These are phyloP conservation scores for Coptotermes formosanus DNA, from an alignment of 1,140 invertebrate species.

Conservation along the genomic window DNA sequence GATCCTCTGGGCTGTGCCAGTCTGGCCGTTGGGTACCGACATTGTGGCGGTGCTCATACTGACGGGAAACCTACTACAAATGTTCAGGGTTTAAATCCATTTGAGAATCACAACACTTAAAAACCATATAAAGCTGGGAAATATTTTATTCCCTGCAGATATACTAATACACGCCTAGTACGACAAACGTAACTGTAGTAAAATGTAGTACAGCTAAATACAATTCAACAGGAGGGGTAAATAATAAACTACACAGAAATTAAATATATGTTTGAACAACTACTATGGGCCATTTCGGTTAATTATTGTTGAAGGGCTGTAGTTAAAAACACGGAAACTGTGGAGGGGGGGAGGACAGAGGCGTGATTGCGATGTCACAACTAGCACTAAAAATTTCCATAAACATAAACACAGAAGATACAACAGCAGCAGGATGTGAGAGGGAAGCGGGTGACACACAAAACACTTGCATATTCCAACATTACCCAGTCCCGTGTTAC, in stretches of 20 bases:
- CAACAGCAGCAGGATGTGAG: not conserved
- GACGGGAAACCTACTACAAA: too few species aligned
- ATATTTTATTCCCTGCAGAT: not conserved
- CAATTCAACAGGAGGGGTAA: not conserved
- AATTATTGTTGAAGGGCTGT: not conserved
- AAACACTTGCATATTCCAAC: not conserved
- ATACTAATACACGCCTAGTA: not conserved
- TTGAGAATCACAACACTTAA: not conserved
- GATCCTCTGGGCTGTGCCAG: too few species aligned
- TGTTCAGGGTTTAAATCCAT: too few species aligned
- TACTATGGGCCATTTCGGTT: not conserved
- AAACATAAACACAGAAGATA: not conserved
- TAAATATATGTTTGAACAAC: not conserved
- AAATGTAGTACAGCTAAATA: slow-evolving; percentile 4
- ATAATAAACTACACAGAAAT: not conserved
- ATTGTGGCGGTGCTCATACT: too few species aligned
- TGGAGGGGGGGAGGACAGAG: not conserved
- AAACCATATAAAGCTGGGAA: not conserved
- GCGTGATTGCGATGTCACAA: slow-evolving; percentile 14
- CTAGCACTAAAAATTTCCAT: not conserved
- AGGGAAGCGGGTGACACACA: not conserved
- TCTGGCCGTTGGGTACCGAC: too few species aligned
- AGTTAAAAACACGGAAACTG: not conserved
- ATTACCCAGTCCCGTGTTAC: not conserved
- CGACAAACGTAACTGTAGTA: not conserved